Percentiles rank a stretch among this genome's conserved stretches.
Conservation (phyloP, 2,888 invertebrate genomes). For the Syrista parreyssii region DNA sequence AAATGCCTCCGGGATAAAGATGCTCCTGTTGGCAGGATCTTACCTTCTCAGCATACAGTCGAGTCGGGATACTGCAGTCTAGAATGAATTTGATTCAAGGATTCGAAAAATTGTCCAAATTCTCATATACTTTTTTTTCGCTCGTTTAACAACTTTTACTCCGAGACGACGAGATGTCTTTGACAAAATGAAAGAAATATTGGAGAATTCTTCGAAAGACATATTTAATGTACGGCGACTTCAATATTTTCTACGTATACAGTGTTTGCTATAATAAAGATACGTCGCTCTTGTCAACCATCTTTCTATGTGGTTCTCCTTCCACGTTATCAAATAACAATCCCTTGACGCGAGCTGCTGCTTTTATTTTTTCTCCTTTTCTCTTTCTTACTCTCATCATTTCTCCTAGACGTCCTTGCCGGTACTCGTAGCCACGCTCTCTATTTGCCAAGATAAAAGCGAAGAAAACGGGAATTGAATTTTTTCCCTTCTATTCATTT, state of each 20-base stretch:
- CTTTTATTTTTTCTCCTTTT: not conserved
- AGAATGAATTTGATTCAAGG: not conserved
- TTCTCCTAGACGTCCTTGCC: not conserved
- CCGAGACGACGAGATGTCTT: not conserved
- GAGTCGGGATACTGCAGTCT: not conserved
- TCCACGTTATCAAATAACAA: not conserved
- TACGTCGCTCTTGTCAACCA: not conserved
- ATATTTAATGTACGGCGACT: not conserved
- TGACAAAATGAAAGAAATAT: not conserved
- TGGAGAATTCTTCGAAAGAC: not conserved
- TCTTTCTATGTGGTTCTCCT: not conserved
- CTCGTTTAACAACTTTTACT: not conserved
- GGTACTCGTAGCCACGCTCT: not conserved
- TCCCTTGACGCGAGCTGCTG: not conserved
- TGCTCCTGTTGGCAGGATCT: not conserved
- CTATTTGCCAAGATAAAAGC: not conserved
- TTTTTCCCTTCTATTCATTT: not conserved
- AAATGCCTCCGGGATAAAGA: not conserved
- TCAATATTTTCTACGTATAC: not conserved
- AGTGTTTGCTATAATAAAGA: not conserved
- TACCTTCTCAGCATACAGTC: not conserved
- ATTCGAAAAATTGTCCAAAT: not conserved
- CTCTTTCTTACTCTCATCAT: not conserved
- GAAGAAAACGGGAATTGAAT: not conserved
- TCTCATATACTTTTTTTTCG: not conserved